Conservation (phyloP, 1,140 invertebrate species). For the Amyelois transitella region DNA sequence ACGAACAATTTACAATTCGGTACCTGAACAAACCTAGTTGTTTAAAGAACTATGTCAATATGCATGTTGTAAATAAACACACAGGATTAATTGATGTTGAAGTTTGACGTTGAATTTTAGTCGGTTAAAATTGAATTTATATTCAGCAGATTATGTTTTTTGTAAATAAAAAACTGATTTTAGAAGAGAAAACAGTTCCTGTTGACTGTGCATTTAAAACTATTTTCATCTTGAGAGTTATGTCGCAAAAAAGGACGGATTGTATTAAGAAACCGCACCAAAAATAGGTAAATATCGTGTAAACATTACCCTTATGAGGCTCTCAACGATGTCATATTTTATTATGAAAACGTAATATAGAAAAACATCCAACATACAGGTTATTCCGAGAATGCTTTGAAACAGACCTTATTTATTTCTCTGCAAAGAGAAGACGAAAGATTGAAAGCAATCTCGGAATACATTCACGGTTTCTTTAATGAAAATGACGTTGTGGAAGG, state of each 20-base stretch:
- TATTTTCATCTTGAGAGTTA: no score
- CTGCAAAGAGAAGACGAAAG: neutral
- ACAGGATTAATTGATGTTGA: neutral
- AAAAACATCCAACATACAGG: no score
- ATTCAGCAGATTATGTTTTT: neutral
- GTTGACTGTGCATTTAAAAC: no score
- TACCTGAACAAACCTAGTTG: conserved; percentile 28
- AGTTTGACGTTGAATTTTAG: neutral
- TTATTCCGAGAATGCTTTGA: no score
- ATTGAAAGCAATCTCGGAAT: neutral
- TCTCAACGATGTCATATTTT: no score
- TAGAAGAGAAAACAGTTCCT: no score
- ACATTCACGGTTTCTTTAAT: neutral
- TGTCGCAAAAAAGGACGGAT: no score
- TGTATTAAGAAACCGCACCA: no score
- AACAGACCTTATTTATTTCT: neutral
- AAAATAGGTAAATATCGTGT: no score
- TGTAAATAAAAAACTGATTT: conserved; percentile 1
- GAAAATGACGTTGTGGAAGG: neutral
- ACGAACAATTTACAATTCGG: conserved; percentile 34
- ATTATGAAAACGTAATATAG: no score
- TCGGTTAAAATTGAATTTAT: neutral
- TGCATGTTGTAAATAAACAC: neutral
- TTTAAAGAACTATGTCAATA: neutral
- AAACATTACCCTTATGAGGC: no score